Conservation (phyloP, 1,140 invertebrate genomes). For the Calosoma granatense region DNA sequence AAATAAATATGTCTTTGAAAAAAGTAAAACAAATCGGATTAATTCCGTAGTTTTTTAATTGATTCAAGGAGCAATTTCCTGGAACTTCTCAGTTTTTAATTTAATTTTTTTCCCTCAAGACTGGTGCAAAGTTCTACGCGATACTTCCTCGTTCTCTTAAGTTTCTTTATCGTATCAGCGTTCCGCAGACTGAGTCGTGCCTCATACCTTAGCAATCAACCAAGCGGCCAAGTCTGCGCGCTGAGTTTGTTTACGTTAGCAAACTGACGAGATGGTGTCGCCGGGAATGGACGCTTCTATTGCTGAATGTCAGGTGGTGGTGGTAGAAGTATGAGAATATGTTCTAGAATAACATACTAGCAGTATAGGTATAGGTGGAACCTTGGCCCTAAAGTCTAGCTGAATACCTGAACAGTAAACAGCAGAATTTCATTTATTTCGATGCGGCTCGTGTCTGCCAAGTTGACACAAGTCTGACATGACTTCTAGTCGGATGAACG, state of each 20-base stretch:
- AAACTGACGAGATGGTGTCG: no score
- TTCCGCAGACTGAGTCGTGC: no score
- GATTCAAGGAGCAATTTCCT: background rate
- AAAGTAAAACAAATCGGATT: background rate
- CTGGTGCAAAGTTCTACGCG: no score
- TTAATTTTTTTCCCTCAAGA: background rate
- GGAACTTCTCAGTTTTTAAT: background rate
- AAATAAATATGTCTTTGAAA: background rate
- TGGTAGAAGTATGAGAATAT: background rate
- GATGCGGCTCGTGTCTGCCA: background rate
- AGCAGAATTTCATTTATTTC: background rate
- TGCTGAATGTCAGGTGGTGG: background rate
- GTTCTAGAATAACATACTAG: background rate
- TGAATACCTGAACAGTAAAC: background rate
- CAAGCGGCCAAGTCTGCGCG: no score
- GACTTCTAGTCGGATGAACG: background rate
- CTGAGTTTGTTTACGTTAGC: background rate
- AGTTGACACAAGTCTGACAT: background rate
- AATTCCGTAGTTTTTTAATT: background rate
- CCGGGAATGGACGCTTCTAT: no score
- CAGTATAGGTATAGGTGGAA: background rate
- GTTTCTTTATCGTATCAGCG: no score
- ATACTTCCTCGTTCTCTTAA: background rate
- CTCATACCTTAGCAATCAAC: no score
- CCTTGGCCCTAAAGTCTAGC: no score